Base-by-base conservation (phyloP, 2,113 vertebrate species). In the Coryphaenoides rupestris region DNA sequence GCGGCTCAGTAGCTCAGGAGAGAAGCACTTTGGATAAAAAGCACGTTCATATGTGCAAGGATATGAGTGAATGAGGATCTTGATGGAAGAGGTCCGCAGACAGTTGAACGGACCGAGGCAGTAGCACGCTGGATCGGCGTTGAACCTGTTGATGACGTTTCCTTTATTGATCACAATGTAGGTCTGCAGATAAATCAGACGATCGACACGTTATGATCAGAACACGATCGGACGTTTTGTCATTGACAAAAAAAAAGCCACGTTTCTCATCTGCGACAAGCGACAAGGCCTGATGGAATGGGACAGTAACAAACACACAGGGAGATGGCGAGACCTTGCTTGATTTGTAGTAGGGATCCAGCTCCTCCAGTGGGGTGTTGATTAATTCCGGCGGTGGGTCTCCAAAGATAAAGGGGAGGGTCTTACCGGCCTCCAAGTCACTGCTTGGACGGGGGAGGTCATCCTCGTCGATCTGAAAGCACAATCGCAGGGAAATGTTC, bases 11-110 rank as follows among this genome's bases (percentile, higher is more conserved):
- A n/a, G n/a, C n/a, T n/a, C n/a, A n/a, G n/a, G n/a, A n/a, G n/a
- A n/a, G n/a, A n/a, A n/a, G n/a, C n/a, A n/a, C n/a, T n/a, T n/a
- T n/a, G n/a, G n/a, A n/a, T n/a, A n/a, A n/a, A n/a, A n/a, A n/a
- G n/a, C n/a, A n/a, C n/a, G n/a, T n/a, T n/a, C n/a, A n/a, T n/a
- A 1, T 5, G 2, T 33, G 33, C 1, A 40, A 96, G 96, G 96
- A 98, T 99, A 99, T 98, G 95, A 92, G 82, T 99, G 96, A 74
- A 96, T 92, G 69, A 98, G 93, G 79, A 98, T 86, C 88, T 87
- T 92, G 80, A 96, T 98, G 69, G 95, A 87, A 5, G 66, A 14
- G 2, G 69, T 91, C 74, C 96, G 85, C 95, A 0, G 1, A 57
- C 47, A 66, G 83, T n/a, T 92, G 82, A 96, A 95, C 0, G 96